Evolutionary conservation across 2,888 invertebrate genomes (phyloP), one percentile per base, ranked within the genome.

Genomic region (Lithophane semibrunnea): DNA sequence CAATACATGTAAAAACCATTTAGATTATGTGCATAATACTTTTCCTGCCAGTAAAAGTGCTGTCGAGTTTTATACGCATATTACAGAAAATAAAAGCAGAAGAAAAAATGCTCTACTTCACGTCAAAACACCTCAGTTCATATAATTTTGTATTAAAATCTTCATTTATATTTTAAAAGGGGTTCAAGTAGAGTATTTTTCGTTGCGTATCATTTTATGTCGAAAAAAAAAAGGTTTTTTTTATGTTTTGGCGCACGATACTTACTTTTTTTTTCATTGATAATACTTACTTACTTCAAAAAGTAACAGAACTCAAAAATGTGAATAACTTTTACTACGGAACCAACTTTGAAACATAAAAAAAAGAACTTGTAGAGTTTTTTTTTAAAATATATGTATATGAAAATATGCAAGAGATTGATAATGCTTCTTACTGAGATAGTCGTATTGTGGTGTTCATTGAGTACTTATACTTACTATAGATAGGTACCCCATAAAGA

Each of bases 1-100:
- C 16, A 74, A 52, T 66, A 56, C 65, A 60, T 54, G 82, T 66
- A 13, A 58, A 64, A 78, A 61, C 49, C 77, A 81, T 78, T 75
- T 60, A 13, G n/a, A 3, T 7, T 56, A 65, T 54, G 44, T 37
- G 13, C 72, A 12, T 80, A 52, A 5, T 65, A 44, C 16, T 60
- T 47, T 58, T 54, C 16, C 54, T 37, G 21, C 12, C 47, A 58
- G 12, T 54, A 63, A 84, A 80, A 73, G 29, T 16, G 24, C 16
- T 54, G 37, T 29, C 12, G 47, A 73, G 73, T 71, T 84, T 52
- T 80, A 80, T 84, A 63, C 24, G 0, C 18, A 5, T 52, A 65
- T 42, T 13, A 12, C 10, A 24, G 8, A 63, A 67, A 60, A 54
- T 65, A 21, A 18, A 16, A 58, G n/a, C 24, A 24, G 37, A 54